A percentile compares a stretch with the other conserved stretches of the same genome.
Evolutionary conservation across 2,797 vertebrate species (phyloP).

Genomic region (Schizopygopsis pylzovi): DNA sequence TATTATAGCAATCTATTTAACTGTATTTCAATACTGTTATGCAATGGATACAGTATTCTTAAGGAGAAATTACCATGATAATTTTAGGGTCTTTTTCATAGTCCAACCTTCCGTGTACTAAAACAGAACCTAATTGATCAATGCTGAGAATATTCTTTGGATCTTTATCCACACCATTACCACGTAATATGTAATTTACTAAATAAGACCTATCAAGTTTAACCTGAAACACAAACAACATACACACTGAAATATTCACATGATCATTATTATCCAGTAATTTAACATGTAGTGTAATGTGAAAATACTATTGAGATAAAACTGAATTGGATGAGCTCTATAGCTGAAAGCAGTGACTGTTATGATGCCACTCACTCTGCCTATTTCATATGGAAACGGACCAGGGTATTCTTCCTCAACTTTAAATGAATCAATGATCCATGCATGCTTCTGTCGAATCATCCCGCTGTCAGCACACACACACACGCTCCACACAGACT

Average conservation of each 20-base stretch:
- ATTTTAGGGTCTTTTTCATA: conserved; percentile 53
- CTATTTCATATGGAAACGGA: too few relatives aligned
- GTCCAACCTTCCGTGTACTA: conserved; percentile 65
- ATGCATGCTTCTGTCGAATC: conserved; percentile 71
- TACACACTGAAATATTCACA: too few relatives aligned
- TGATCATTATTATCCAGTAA: too few relatives aligned
- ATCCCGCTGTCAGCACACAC: conserved; percentile 42
- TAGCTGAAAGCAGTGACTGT: too few relatives aligned
- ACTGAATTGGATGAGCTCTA: too few relatives aligned
- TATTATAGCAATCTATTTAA: not conserved
- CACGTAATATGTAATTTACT: conserved; percentile 53
- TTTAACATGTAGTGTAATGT: too few relatives aligned
- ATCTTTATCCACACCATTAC: conserved; percentile 67
- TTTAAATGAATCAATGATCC: conserved; percentile 75
- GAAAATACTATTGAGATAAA: too few relatives aligned
- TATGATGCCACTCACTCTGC: too few relatives aligned
- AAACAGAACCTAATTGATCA: conserved; percentile 54
- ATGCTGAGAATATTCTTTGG: conserved; percentile 67
- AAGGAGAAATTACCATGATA: conserved; percentile 61
- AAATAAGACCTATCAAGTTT: not conserved
- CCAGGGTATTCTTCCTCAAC: conserved; percentile 71
- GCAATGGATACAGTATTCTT: not conserved
- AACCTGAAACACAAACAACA: conserved; percentile 60
- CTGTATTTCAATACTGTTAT: not conserved
- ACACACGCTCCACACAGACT: not conserved